Conservation (phyloP, 2,888 invertebrate species). For the Vesta saturnalis region DNA sequence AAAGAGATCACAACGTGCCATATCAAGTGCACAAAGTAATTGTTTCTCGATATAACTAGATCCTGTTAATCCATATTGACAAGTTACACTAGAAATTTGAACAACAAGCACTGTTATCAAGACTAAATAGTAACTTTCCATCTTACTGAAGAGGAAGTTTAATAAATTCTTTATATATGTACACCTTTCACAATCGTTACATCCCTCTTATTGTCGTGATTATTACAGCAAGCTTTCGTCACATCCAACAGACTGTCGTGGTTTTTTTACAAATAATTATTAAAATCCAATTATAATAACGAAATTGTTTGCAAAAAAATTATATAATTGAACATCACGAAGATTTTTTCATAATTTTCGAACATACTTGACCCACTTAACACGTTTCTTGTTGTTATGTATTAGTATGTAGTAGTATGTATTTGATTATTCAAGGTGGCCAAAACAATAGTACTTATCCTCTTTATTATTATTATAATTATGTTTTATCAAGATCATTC, state of each 20-base stretch:
- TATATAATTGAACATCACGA: not conserved
- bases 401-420: too few relatives aligned
- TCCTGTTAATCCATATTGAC: slow-evolving; percentile 22
- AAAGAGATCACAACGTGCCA: slow-evolving; percentile 68
- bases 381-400: too few relatives aligned
- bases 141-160: slow-evolving; percentile 17
- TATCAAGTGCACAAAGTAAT: slow-evolving; percentile 68
- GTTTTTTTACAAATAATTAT: not conserved
- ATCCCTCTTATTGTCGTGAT: slow-evolving; percentile 11
- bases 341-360: not conserved
- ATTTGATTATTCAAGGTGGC: too few relatives aligned
- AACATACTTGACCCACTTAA: not conserved
- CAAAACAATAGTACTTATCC: too few relatives aligned
- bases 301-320: not conserved
- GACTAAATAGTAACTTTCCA: slow-evolving; percentile 22
- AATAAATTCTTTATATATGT: slow-evolving; percentile 15
- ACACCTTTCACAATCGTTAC: slow-evolving; percentile 28
- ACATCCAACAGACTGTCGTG: not conserved
- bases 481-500: too few relatives aligned
- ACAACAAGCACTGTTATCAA: slow-evolving; percentile 16
- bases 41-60: slow-evolving; percentile 59
- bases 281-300: slow-evolving; percentile 1
- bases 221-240: not conserved
- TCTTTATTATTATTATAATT: too few relatives aligned
- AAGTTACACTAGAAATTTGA: not conserved